Conservation (phyloP, 2,113 vertebrate species). For the Macquaria ambigua region DNA sequence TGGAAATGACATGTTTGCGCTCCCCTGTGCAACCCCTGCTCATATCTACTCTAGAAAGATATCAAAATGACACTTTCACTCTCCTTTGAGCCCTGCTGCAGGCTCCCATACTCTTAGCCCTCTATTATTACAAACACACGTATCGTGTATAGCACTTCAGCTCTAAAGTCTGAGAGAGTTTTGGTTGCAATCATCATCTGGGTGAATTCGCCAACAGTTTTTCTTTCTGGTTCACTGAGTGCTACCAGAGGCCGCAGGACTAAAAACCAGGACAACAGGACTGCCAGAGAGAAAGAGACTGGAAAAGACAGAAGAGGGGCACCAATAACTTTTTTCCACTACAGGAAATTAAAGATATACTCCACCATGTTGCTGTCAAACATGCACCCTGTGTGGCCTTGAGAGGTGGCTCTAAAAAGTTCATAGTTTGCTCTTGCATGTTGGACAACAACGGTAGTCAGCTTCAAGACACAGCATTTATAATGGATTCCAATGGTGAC, state of each 20-base stretch:
- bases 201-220: neutral
- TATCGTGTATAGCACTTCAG: neutral
- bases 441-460: neutral
- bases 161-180: neutral
- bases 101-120: neutral
- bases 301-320: neutral
- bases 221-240: conserved; percentile 9
- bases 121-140: conserved; percentile 17
- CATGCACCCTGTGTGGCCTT: neutral
- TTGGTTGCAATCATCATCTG: neutral
- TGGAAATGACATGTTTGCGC: conserved; percentile 5
- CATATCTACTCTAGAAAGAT: conserved; percentile 8
- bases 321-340: neutral
- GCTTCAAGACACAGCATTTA: neutral
- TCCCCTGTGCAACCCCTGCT: neutral
- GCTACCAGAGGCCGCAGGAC: neutral
- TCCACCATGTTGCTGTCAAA: neutral
- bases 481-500: neutral
- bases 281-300: neutral
- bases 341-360: neutral
- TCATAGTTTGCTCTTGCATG: neutral
- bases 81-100: neutral
- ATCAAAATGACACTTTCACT: conserved; percentile 5
- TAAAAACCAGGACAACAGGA: neutral
- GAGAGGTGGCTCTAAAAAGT: neutral